Conservation (phyloP, 2,888 invertebrate genomes). For the Aporophyla lueneburgensis region DNA sequence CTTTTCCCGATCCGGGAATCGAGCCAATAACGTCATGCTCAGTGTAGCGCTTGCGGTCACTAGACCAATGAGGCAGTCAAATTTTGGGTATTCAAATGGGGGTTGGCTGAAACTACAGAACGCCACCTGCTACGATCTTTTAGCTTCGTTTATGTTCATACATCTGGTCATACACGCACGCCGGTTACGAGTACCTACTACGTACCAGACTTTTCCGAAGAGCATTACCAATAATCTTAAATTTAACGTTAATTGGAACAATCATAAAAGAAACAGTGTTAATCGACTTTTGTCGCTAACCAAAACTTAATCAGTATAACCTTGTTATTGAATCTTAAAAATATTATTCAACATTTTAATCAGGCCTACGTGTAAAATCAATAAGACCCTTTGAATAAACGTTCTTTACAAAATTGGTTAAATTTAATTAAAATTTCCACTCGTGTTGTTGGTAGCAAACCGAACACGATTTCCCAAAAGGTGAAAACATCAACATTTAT, state of each 20-base stretch:
- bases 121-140: no score
- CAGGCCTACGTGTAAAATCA: conserved; percentile 58
- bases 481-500: conserved; percentile 68
- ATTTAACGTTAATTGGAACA: not conserved
- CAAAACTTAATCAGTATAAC: conserved; percentile 10
- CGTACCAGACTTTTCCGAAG: no score
- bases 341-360: conserved; percentile 52
- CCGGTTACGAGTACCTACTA: no score
- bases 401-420: conserved; percentile 67
- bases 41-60: no score
- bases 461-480: conserved; percentile 72
- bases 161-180: no score
- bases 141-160: no score
- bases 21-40: no score
- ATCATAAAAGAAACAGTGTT: not conserved
- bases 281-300: not conserved
- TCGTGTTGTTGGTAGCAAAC: conserved; percentile 68
- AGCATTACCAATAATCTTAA: no score
- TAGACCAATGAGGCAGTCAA: no score
- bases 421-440: conserved; percentile 72
- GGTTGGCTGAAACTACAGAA: no score
- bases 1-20: no score
- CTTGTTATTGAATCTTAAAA: conserved; percentile 44
- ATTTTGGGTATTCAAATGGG: no score
- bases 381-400: conserved; percentile 60